Evolutionary conservation across 1,140 invertebrate species (phyloP).

Genomic region (Ooceraea biroi): DNA sequence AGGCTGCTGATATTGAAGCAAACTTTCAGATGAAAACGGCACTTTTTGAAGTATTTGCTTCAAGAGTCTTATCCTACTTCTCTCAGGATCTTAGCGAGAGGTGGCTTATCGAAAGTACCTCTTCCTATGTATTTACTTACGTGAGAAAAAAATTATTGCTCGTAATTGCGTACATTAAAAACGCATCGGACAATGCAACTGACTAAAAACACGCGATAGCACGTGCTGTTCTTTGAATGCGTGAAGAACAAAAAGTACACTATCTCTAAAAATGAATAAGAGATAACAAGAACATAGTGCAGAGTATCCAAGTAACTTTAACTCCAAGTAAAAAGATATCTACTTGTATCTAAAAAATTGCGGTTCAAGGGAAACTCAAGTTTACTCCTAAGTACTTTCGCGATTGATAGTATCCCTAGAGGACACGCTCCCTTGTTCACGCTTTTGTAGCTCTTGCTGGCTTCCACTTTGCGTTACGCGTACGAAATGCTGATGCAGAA

Average conservation of each 20-base stretch:
- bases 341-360: background rate
- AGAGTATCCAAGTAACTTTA: background rate
- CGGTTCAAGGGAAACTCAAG: background rate
- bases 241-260: background rate
- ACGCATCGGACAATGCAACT: background rate
- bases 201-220: background rate
- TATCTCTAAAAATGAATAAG: constrained; percentile 7
- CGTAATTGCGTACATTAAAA: background rate
- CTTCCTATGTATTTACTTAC: background rate
- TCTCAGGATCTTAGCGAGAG: background rate
- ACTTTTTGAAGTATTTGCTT: background rate
- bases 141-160: constrained; percentile 1
- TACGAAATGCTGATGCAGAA: background rate
- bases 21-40: background rate
- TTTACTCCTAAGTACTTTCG: constrained; percentile 3
- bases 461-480: background rate
- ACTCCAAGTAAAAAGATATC: background rate
- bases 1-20: constrained; percentile 8
- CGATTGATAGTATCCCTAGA: background rate
- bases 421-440: background rate
- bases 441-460: background rate
- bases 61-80: constrained; percentile 1
- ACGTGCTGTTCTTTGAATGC: background rate
- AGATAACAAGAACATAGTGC: background rate
- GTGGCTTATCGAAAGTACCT: constrained; percentile 4